Conservation (phyloP, 2,888 invertebrate genomes). For the Polia nebulosa region DNA sequence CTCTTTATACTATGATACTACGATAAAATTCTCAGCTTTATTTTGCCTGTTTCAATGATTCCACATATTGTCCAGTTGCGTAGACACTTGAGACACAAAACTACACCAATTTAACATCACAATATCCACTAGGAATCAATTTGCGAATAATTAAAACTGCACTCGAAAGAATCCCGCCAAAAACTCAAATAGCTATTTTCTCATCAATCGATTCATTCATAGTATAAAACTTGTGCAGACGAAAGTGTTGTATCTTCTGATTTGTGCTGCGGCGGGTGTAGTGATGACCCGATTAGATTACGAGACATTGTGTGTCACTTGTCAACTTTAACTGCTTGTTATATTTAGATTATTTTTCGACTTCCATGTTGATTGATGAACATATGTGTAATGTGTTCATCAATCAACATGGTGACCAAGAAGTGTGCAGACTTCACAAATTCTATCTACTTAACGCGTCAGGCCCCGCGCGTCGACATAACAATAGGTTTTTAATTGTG, state of each 20-base stretch:
- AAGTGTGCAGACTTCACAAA: conserved; percentile 16
- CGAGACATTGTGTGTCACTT: conserved; percentile 85
- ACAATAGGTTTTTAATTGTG: no score
- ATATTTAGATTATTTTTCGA: conserved; percentile 73
- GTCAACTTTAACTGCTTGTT: conserved; percentile 76
- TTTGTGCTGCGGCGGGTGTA: conserved; percentile 64
- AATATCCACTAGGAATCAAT: no score
- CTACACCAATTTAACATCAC: no score
- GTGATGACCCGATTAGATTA: conserved; percentile 84
- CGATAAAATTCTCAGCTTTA: no score
- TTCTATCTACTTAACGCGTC: no score
- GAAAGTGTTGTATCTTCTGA: conserved; percentile 63
- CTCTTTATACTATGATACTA: no score
- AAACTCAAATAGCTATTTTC: not conserved
- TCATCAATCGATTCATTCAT: conserved; percentile 12
- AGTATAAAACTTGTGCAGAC: conserved; percentile 30
- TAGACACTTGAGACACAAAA: no score
- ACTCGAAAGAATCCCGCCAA: no score
- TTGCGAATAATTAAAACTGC: no score
- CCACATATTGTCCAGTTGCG: no score
- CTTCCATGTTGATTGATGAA: conserved; percentile 60
- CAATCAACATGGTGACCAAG: conserved; percentile 17
- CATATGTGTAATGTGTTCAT: conserved; percentile 44
- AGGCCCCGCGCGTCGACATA: no score
- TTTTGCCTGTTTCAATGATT: no score